A percentile compares a stretch with the other conserved stretches of the same genome.
Evolutionary conservation across 2,888 invertebrate genomes (phyloP).

Genomic region (Teleogryllus oceanicus): DNA sequence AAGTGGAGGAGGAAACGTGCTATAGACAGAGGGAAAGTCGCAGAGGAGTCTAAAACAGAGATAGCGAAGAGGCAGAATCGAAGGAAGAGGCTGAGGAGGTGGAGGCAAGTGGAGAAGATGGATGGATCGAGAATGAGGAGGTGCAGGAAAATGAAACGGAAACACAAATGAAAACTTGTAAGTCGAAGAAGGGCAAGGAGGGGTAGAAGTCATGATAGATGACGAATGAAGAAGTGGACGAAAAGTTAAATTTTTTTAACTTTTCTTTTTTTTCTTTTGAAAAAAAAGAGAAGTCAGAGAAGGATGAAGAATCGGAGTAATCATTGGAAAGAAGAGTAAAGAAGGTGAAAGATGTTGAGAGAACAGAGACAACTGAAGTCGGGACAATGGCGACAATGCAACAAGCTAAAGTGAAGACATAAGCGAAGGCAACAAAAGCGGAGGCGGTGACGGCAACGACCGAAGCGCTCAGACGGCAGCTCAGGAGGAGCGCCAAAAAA

Average conservation of each 20-base stretch:
- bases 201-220: not conserved
- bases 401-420: no score
- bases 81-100: not conserved
- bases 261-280: no score
- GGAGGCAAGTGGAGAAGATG: not conserved
- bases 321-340: no score
- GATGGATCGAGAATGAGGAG: not conserved
- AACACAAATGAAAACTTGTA: not conserved
- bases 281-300: no score
- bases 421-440: no score
- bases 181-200: not conserved
- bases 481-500: not conserved
- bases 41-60: not conserved
- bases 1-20: not conserved
- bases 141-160: not conserved
- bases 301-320: no score
- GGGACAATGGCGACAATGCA: no score
- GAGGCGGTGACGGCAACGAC: no score
- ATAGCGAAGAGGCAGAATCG: not conserved
- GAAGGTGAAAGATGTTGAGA: no score
- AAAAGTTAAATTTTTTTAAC: not conserved
- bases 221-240: not conserved
- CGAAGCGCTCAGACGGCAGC: not conserved
- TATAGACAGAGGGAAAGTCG: not conserved
- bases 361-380: no score